Evolutionary conservation across 37 sponge, comb jelly and placozoan species (phyloP), one percentile per base, ranked within the genome.

Genomic region (Beroe ovata): DNA sequence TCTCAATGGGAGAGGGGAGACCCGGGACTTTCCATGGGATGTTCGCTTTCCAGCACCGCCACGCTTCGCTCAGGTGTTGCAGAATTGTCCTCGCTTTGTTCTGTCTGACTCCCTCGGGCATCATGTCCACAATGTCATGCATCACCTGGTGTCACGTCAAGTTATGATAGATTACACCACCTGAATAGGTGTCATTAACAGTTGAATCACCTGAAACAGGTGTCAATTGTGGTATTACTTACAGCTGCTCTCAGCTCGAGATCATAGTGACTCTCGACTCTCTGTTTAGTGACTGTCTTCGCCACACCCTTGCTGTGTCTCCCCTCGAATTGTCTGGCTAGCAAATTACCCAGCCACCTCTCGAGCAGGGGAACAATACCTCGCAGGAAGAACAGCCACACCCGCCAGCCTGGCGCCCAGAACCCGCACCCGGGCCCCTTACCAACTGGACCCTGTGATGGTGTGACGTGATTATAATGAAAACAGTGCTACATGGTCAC

Each of bases 1-100:
- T 97, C 93, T 97, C 99, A 16, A 97, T 91, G 19, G 99, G 96
- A 29, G 93, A 94, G 1, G 99, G 99, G 32, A 97, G 92, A 0
- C 99, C 99, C 8, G 99, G 99, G 0, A 97, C 96, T 92, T 97
- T 97, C 99, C 99, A 97, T 20, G 99, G 99, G 35, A 97, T 97
- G 88, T 97, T 97, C 59, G 99, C 99, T 92, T 97, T 97, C 99
- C 99, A 97, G 88, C 99, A 97, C n/a, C 99, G 64, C 99, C 99
- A 97, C 8, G 99, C 99, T 77, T 97, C 99, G 88, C 95, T 94
- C 60, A 97, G 91, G 81, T 97, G 99, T 88, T 97, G 99, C 35
- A 97, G 91, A 37, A 97, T 97, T 35, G 93, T 92, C 34, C 94
- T 71, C 61, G 99, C 99, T 89, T 97, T 97, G 93, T 97, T 97